A percentile compares a stretch with the other conserved stretches of the same genome.
These are phyloP conservation scores for Tapirus terrestris DNA, from an alignment of 2,113 vertebrate species.

Conservation along the genomic window DNA sequence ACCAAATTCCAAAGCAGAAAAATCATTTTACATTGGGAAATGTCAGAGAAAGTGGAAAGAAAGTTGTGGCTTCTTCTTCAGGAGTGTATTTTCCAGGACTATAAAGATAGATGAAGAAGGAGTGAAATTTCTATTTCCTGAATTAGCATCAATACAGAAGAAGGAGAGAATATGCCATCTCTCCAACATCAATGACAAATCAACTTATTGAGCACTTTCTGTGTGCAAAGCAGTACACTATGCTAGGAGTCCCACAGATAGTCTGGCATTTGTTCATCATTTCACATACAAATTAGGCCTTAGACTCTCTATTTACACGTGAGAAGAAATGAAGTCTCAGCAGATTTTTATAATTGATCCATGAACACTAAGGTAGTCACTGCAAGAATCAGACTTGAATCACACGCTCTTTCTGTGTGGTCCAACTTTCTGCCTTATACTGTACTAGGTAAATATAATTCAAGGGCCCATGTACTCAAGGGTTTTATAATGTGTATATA, in stretches of 20 bases:
- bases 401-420: neutral
- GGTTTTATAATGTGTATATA: neutral
- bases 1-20: neutral
- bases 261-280: neutral
- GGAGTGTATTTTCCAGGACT: neutral
- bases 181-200: neutral
- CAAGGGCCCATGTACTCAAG: neutral
- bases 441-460: neutral
- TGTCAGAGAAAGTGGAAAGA: neutral
- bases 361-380: neutral
- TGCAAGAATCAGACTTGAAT: neutral
- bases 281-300: neutral
- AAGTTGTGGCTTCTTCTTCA: neutral
- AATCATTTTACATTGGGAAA: neutral
- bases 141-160: neutral
- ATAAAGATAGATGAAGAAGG: neutral
- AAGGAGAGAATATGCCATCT: neutral
- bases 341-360: neutral
- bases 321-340: neutral
- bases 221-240: neutral
- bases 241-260: neutral
- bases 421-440: neutral
- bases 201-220: neutral
- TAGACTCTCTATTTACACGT: neutral
- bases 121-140: neutral